These are phyloP conservation scores for Agelas oroides DNA, from an alignment of 37 sponge, comb jelly and placozoan genomes.

Conservation along the genomic window DNA sequence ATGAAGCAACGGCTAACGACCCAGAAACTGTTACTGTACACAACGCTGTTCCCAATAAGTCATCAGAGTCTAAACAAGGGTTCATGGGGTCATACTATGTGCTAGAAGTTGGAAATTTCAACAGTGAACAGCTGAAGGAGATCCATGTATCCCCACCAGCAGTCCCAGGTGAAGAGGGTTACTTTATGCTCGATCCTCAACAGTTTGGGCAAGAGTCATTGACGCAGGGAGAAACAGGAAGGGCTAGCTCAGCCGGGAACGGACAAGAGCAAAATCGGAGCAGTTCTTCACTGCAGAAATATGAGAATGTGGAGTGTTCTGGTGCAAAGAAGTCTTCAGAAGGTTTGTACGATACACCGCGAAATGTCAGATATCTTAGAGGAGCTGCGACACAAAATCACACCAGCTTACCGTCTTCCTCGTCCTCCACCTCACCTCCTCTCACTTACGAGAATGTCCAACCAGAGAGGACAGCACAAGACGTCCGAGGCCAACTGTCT, in stretches of 20 bases:
- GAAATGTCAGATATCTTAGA: no score
- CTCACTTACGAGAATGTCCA: background rate
- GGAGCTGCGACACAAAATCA: background rate
- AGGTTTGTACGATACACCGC: no score
- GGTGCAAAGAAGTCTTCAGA: background rate
- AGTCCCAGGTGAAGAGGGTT: background rate
- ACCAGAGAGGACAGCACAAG: background rate
- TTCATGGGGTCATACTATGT: conserved; percentile 52
- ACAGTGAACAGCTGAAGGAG: background rate
- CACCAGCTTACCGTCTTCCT: no score
- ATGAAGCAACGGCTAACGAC: background rate
- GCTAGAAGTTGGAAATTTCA: conserved; percentile 64
- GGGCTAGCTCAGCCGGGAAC: background rate
- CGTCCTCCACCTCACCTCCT: no score
- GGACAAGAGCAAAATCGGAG: background rate
- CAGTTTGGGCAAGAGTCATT: background rate
- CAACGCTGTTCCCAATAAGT: background rate
- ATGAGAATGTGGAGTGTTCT: background rate
- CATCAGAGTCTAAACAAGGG: no score
- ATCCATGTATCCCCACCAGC: background rate
- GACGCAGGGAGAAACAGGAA: no score
- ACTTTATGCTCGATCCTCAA: conserved; percentile 35
- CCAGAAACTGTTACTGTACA: background rate
- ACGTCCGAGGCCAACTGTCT: background rate
- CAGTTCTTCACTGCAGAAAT: background rate